Conservation (phyloP, 2,113 vertebrate genomes). For the Callorhinus ursinus region DNA sequence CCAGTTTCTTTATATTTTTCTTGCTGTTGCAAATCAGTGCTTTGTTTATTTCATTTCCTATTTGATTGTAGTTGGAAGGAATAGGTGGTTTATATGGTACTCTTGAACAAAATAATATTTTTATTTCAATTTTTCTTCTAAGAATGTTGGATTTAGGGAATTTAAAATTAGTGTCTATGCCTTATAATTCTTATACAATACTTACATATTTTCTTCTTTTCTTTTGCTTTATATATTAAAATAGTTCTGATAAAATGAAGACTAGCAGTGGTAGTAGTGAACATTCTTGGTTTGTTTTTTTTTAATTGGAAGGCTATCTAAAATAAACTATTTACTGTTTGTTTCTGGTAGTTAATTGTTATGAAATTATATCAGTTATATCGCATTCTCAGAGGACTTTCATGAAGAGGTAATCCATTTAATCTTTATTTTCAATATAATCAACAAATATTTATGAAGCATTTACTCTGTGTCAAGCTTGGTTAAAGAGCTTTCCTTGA, state of each 20-base stretch:
- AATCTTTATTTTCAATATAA: conserved; percentile 27
- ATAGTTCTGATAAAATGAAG: neutral
- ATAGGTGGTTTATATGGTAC: neutral
- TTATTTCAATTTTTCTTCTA: neutral
- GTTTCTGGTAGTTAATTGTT: neutral
- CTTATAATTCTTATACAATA: neutral
- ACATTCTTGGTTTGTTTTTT: neutral
- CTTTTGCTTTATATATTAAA: neutral
- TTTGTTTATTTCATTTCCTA: neutral
- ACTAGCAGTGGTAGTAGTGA: rapidly evolving
- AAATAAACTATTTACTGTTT: neutral
- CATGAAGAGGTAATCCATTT: neutral
- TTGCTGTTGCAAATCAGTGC: neutral
- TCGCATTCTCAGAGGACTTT: neutral
- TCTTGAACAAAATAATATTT: neutral
- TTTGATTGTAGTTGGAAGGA: neutral
- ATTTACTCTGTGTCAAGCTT: neutral
- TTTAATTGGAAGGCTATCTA: neutral
- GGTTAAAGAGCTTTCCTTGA: neutral
- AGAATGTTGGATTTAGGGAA: neutral
- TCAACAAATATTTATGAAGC: neutral
- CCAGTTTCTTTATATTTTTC: neutral
- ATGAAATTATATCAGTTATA: neutral
- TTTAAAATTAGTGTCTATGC: neutral
- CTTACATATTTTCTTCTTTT: neutral